Conservation (phyloP, 2,797 vertebrate genomes). For the Lepilemur ruficaudatus region DNA sequence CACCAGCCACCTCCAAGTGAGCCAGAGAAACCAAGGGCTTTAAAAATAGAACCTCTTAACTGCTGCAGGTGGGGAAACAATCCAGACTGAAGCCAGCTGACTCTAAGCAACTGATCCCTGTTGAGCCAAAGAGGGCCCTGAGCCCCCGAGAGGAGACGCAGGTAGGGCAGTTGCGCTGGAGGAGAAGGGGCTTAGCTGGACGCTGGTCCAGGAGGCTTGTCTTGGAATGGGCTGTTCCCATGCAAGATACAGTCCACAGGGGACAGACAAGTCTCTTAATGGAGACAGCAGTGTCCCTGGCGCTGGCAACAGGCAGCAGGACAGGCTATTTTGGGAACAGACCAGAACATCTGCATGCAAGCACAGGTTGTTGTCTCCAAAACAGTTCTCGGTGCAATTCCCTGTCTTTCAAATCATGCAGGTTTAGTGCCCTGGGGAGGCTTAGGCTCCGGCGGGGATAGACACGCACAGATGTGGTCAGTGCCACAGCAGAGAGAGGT, state of each 20-base stretch:
- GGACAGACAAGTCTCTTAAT: neutral
- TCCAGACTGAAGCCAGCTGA: neutral
- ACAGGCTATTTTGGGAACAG: neutral
- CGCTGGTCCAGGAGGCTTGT: neutral
- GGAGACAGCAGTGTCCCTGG: neutral
- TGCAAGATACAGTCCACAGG: neutral
- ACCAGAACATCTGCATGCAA: neutral
- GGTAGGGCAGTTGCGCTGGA: neutral
- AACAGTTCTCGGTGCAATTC: neutral
- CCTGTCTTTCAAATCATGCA: neutral
- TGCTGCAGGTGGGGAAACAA: conserved; percentile 14
- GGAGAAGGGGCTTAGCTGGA: neutral
- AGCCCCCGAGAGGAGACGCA: neutral
- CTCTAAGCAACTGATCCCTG: neutral
- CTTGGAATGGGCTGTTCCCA: neutral
- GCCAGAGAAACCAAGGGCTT: conserved; percentile 58
- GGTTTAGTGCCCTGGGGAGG: neutral
- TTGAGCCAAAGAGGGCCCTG: neutral
- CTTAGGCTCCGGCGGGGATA: accelerated
- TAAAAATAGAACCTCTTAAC: conserved; percentile 67
- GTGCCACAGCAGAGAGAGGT: neutral
- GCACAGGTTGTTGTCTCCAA: neutral
- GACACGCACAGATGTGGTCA: too few relatives aligned
- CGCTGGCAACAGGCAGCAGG: neutral
- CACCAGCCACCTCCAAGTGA: conserved; percentile 74